A percentile compares a stretch with the other conserved stretches of the same genome.
Conservation (phyloP, 2,888 invertebrate genomes). For the Sinopyrophorus schimmeli region DNA sequence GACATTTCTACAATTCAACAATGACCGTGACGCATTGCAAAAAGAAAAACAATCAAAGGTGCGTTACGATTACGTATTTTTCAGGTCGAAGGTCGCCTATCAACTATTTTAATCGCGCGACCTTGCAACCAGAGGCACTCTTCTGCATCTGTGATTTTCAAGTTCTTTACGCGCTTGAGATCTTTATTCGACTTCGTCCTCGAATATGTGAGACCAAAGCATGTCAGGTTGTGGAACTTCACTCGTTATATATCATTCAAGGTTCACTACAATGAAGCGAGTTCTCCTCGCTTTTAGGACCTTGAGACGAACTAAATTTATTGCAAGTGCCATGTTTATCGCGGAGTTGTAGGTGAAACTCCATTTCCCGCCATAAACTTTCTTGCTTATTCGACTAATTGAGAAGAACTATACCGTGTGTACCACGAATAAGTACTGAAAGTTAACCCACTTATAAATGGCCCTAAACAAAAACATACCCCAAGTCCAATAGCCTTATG, state of each 20-base stretch:
- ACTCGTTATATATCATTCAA: slow-evolving; percentile 40
- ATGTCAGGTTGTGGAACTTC: slow-evolving; percentile 28
- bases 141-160: slow-evolving; percentile 26
- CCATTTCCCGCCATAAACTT: slow-evolving; percentile 11
- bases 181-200: slow-evolving; percentile 13
- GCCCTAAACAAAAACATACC: too few relatives aligned
- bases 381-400: slow-evolving; percentile 5
- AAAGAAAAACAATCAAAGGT: slow-evolving; percentile 7
- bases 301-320: slow-evolving; percentile 45
- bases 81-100: slow-evolving; percentile 41
- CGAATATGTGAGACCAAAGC: slow-evolving; percentile 19
- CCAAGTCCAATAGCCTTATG: too few relatives aligned
- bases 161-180: slow-evolving; percentile 16
- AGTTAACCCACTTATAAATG: too few relatives aligned
- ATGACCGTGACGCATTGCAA: neutral
- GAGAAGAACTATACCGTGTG: slow-evolving; percentile 5
- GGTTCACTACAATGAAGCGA: slow-evolving; percentile 42
- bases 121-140: slow-evolving; percentile 38
- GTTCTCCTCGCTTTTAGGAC: slow-evolving; percentile 41
- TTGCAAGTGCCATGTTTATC: slow-evolving; percentile 31
- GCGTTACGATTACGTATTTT: slow-evolving; percentile 35
- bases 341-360: slow-evolving; percentile 11
- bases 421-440: too few relatives aligned
- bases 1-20: too few relatives aligned
- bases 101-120: slow-evolving; percentile 40